Evolutionary conservation across 37 sponge, comb jelly and placozoan genomes (phyloP), one percentile per base, ranked within the genome.

Genomic region (Beroe ovata): DNA sequence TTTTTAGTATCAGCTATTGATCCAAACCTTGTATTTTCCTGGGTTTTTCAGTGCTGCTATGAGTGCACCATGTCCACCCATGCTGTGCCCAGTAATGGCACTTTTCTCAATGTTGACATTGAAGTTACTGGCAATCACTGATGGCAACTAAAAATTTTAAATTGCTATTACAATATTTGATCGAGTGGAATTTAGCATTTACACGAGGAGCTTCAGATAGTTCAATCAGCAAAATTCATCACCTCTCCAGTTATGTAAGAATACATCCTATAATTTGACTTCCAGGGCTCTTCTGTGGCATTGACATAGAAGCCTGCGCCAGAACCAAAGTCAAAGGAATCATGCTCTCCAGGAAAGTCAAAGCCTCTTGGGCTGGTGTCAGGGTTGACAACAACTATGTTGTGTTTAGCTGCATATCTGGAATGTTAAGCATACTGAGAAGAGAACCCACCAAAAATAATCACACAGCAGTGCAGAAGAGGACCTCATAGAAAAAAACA

Each of bases 11-110:
- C n/a, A n/a, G n/a, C n/a, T n/a, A n/a, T n/a, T n/a, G n/a, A n/a
- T n/a, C n/a, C n/a, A n/a, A n/a, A 91, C 91, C 59, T 89, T 60
- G 64, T 96, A 98, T 88, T 84, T 89, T 0, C 96, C 95, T 14
- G 99, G 99, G 64, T 95, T 96, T 88, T 95, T 94, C 60, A 98
- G 89, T 26, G 93, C 91, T 77, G 93, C 94, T 30, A 95, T 92
- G 4, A 98, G 93, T 26, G 99, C 99, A 0, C 99, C 99, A 69
- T 98, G 99, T 1, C 99, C 99, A 39, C 99, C 99, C 99, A 98
- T 98, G 59, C 96, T 96, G 90, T 98, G 96, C n/a, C 99, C 99
- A 64, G 63, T 89, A 47, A 98, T 95, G 0, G 92, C 90, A 38
- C 92, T 89, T 60, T 89, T 92, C 18, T 90, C 93, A 0, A 93